phyloP scores from a whole-genome alignment of 2,888 invertebrate genomes.

The Theodoxus fluviatilis region DNA sequence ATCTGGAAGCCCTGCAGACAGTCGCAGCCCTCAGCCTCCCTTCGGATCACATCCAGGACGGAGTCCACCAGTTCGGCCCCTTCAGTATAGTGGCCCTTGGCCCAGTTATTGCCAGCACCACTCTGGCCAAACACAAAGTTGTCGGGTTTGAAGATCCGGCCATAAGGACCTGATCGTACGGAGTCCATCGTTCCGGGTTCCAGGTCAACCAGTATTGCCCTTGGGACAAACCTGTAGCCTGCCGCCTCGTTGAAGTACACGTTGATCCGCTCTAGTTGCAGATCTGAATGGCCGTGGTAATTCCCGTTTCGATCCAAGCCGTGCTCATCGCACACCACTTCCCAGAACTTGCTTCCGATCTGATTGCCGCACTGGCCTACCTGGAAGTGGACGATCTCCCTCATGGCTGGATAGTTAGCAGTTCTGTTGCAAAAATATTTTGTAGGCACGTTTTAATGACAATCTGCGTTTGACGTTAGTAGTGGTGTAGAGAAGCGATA shows the following conservation, averaged over 20 bases:
- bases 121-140: slow-evolving; percentile 25
- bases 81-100: slow-evolving; percentile 29
- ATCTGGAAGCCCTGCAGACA: slow-evolving; percentile 31
- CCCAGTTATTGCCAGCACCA: slow-evolving; percentile 30
- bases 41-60: slow-evolving; percentile 17
- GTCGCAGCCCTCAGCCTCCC: slow-evolving; percentile 27
- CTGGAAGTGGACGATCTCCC: slow-evolving; percentile 29
- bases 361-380: slow-evolving; percentile 27
- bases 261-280: slow-evolving; percentile 30
- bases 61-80: slow-evolving; percentile 22
- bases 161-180: slow-evolving; percentile 22
- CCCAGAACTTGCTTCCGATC: slow-evolving; percentile 29
- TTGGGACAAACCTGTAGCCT: slow-evolving; percentile 28
- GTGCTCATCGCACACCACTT: slow-evolving; percentile 29
- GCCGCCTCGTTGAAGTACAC: slow-evolving; percentile 29
- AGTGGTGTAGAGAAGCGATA: too few species aligned
- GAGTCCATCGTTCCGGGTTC: slow-evolving; percentile 25
- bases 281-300: slow-evolving; percentile 26
- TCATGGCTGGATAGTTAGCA: too few species aligned
- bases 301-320: slow-evolving; percentile 29
- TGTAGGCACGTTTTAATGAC: too few species aligned
- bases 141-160: slow-evolving; percentile 23
- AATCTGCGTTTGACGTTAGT: too few species aligned
- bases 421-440: too few species aligned
- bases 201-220: slow-evolving; percentile 27